Conservation (phyloP, 92 coral and sea anemone genomes). For the Epizoanthus stellaris region DNA sequence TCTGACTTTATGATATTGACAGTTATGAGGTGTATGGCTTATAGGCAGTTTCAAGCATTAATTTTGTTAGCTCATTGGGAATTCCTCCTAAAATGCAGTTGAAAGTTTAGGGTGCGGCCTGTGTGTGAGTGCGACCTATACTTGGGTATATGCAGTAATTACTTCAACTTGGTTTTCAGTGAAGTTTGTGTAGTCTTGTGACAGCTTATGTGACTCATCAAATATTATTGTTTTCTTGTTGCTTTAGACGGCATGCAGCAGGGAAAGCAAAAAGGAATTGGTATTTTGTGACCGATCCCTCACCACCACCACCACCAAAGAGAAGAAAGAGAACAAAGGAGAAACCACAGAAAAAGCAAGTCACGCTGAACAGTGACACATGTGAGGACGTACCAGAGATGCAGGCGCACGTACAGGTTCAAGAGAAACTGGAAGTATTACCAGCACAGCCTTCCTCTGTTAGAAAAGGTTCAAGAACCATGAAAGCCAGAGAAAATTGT, state of each 20-base stretch:
- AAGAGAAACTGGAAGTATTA: neutral
- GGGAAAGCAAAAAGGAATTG: constrained; percentile 38
- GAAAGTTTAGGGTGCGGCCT: no score
- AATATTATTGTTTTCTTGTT: no score
- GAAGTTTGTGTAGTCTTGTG: no score
- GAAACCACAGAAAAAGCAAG: neutral
- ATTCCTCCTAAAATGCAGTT: no score
- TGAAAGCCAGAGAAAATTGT: neutral
- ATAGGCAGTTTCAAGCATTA: no score
- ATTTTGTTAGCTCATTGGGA: no score
- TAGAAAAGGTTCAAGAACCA: neutral
- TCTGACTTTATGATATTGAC: no score
- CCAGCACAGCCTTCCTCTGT: neutral
- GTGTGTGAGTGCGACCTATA: no score
- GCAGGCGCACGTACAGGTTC: neutral
- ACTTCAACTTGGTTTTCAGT: no score
- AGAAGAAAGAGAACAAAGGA: constrained; percentile 11
- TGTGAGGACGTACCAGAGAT: neutral
- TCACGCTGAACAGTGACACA: neutral
- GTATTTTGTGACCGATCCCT: constrained; percentile 32
- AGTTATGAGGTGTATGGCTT: no score
- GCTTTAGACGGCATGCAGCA: constrained; percentile 11
- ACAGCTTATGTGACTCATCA: no score
- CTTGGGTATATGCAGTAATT: no score
- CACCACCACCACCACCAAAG: constrained; percentile 31